A percentile compares a stretch with the other conserved stretches of the same genome.
Conservation (phyloP, 2,888 invertebrate species). For the Brachypalpus laphriformis region DNA sequence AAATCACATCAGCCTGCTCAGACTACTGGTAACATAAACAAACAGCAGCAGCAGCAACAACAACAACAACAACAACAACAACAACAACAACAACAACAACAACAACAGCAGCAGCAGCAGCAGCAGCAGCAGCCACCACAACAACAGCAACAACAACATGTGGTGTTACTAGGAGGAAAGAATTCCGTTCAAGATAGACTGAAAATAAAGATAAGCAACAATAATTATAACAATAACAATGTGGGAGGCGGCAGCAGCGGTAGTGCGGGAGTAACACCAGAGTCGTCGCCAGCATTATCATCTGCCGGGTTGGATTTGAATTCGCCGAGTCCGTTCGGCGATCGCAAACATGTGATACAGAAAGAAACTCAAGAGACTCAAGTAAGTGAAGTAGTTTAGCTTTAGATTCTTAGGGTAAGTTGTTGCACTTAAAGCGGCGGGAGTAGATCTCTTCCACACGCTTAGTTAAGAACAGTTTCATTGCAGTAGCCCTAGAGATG, state of each 20-base stretch:
- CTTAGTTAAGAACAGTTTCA: no score
- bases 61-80: conserved; percentile 23
- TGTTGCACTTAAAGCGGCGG: no score
- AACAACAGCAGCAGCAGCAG: conserved; percentile 19
- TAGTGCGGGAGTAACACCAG: conserved; percentile 73
- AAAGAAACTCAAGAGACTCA: conserved; percentile 72
- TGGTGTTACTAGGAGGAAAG: conserved; percentile 24
- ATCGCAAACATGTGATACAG: conserved; percentile 69
- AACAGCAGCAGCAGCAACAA: conserved; percentile 32
- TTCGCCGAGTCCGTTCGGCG: conserved; percentile 64
- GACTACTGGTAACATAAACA: conserved; percentile 7
- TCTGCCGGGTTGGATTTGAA: conserved; percentile 73
- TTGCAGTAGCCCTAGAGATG: no score
- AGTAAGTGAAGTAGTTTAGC: conserved; percentile 36
- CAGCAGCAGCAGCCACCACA: conserved; percentile 29
- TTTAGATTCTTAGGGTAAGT: no score
- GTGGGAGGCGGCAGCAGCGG: conserved; percentile 34
- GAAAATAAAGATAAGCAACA: conserved; percentile 75
- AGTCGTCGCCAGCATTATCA: conserved; percentile 71
- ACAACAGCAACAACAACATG: conserved; percentile 24
- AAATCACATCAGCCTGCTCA: conserved; percentile 11
- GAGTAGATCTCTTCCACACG: no score
- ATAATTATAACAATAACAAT: conserved; percentile 59
- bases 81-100: conserved; percentile 26
- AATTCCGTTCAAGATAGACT: conserved; percentile 76